Percentiles rank a stretch among this genome's conserved stretches.
Conservation (phyloP, 2,888 invertebrate species). For the Dione vanillae region DNA sequence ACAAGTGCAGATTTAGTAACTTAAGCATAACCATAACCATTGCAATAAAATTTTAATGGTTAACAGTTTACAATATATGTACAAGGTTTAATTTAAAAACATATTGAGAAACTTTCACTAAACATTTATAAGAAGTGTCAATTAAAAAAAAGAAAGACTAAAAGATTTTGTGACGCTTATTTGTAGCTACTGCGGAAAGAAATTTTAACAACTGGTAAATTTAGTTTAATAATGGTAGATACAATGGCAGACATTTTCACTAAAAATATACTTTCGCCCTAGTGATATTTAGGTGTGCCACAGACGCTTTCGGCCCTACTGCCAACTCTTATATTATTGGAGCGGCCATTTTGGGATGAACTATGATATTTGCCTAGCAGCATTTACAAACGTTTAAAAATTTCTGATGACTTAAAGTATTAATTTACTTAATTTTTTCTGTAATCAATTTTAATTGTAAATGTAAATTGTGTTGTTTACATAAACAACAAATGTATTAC, state of each 20-base stretch:
- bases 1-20: conserved; percentile 20
- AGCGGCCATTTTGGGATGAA: conserved; percentile 67
- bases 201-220: conserved; percentile 5
- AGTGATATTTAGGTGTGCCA: conserved; percentile 72
- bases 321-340: conserved; percentile 72
- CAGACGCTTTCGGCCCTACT: conserved; percentile 54
- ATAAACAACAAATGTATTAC: too few relatives aligned
- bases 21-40: neutral
- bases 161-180: neutral
- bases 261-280: conserved; percentile 60
- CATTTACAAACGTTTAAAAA: neutral
- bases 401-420: neutral
- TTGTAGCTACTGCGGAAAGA: neutral
- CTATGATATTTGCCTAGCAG: conserved; percentile 49
- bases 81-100: conserved; percentile 9
- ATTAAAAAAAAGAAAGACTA: conserved; percentile 6
- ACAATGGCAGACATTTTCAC: conserved; percentile 15
- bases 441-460: neutral
- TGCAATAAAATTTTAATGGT: conserved; percentile 30
- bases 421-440: conserved; percentile 3
- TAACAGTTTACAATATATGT: neutral
- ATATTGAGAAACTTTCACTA: conserved; percentile 19
- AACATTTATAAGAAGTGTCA: neutral
- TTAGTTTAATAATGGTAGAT: neutral
- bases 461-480: conserved; percentile 2